These are phyloP conservation scores for Pocota personata DNA, from an alignment of 2,888 invertebrate species.

Conservation along the genomic window DNA sequence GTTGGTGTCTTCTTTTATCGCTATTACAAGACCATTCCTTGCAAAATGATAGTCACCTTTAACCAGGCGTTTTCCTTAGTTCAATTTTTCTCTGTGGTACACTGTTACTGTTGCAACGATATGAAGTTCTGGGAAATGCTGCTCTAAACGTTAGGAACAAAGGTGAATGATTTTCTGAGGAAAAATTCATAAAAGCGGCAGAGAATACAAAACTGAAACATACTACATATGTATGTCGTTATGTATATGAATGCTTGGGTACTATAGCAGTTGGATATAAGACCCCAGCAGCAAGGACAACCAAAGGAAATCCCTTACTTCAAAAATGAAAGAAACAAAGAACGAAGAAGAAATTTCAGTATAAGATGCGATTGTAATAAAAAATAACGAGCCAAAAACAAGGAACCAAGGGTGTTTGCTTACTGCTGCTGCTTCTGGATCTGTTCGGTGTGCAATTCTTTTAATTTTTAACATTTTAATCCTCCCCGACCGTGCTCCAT, in stretches of 20 bases:
- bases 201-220: constrained; percentile 18
- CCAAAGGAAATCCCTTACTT: constrained; percentile 41
- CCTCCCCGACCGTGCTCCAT: constrained; percentile 36
- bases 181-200: constrained; percentile 62
- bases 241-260: constrained; percentile 34
- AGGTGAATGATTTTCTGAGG: constrained; percentile 61
- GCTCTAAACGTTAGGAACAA: constrained; percentile 52
- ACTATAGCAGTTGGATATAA: constrained; percentile 25
- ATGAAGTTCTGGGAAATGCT: constrained; percentile 37
- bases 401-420: constrained; percentile 34
- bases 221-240: no score
- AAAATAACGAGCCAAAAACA: constrained; percentile 66
- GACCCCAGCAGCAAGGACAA: constrained; percentile 54
- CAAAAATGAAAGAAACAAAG: constrained; percentile 36
- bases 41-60: constrained; percentile 67
- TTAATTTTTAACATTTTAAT: constrained; percentile 71
- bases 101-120: constrained; percentile 31
- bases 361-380: constrained; percentile 66
- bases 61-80: constrained; percentile 63
- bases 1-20: constrained; percentile 60
- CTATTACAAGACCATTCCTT: constrained; percentile 62
- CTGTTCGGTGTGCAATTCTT: constrained; percentile 58
- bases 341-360: constrained; percentile 12
- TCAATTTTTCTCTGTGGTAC: constrained; percentile 48
- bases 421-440: not conserved